These are phyloP conservation scores for Moxostoma hubbsi DNA, from an alignment of 2,797 vertebrate species.

Conservation along the genomic window DNA sequence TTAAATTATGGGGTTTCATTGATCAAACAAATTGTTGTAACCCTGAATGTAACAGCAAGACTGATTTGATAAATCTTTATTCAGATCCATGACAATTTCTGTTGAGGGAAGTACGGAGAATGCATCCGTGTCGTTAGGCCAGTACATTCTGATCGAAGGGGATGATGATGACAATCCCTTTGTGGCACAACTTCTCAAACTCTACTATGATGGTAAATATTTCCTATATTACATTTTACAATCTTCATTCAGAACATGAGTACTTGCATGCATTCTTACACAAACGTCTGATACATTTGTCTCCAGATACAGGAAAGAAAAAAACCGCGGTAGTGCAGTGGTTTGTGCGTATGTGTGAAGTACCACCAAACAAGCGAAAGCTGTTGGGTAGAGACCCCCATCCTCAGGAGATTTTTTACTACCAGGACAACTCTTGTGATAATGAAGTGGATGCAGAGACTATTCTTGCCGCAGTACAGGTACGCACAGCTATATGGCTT, in stretches of 20 bases:
- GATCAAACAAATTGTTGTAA: too few relatives aligned
- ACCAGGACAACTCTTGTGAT: constrained; percentile 75
- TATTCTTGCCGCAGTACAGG: constrained; percentile 82
- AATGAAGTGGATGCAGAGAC: constrained; percentile 81
- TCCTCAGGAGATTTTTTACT: constrained; percentile 87
- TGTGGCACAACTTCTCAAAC: constrained; percentile 83
- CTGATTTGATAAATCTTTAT: constrained; percentile 46
- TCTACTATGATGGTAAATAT: constrained; percentile 85
- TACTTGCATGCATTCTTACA: background rate
- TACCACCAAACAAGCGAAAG: constrained; percentile 78
- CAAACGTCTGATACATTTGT: background rate
- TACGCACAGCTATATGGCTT: constrained; percentile 55
- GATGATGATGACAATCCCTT: constrained; percentile 82
- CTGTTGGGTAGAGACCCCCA: constrained; percentile 81
- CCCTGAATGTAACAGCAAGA: rapidly evolving
- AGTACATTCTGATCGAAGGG: constrained; percentile 87
- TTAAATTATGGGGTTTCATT: too few relatives aligned
- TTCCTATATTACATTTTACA: background rate
- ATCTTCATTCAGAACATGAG: background rate
- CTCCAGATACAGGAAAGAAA: constrained; percentile 65
- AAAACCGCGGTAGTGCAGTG: constrained; percentile 86
- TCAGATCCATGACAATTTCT: constrained; percentile 82
- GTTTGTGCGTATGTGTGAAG: constrained; percentile 83
- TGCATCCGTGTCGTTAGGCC: constrained; percentile 73
- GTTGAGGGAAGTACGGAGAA: constrained; percentile 67